A percentile compares a stretch with the other conserved stretches of the same genome.
phyloP scores from a whole-genome alignment of 2,113 vertebrate genomes.

The Centrocercus urophasianus region DNA sequence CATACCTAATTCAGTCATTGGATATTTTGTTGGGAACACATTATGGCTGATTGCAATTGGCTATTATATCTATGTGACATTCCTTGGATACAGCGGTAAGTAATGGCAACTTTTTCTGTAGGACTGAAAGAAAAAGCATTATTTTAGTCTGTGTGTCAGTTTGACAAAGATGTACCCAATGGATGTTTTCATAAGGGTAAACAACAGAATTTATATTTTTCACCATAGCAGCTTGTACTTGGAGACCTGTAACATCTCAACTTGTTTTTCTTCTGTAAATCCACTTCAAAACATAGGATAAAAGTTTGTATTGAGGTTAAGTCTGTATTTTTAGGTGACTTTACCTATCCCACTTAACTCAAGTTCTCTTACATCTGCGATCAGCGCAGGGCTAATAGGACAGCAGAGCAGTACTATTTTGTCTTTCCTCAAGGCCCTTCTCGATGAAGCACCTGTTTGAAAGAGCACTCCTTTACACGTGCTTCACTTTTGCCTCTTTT shows the following conservation, averaged over 20 bases:
- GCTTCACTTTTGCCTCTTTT: slow-evolving; percentile 33
- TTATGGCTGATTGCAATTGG: slow-evolving; percentile 93
- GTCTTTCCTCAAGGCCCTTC: not conserved
- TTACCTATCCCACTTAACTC: not conserved
- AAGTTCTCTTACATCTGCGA: no score
- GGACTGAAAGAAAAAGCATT: not conserved
- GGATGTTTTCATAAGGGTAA: not conserved
- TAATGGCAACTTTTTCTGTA: not conserved
- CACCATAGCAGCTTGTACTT: not conserved
- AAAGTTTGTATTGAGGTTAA: not conserved
- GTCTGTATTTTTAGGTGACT: not conserved
- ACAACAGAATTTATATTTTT: not conserved
- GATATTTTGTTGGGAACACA: slow-evolving; percentile 88
- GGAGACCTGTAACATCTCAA: not conserved
- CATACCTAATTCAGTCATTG: slow-evolving; percentile 83
- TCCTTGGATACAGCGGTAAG: slow-evolving; percentile 97
- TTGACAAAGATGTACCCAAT: not conserved
- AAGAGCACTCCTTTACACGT: not conserved
- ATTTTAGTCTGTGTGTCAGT: not conserved
- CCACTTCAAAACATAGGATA: not conserved
- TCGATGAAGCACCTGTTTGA: not conserved
- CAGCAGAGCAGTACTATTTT: not conserved
- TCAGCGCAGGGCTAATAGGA: accelerated
- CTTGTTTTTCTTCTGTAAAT: not conserved
- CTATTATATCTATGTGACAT: slow-evolving; percentile 98